phyloP scores from a whole-genome alignment of 2,888 invertebrate genomes.

The Hypomecis punctinalis region DNA sequence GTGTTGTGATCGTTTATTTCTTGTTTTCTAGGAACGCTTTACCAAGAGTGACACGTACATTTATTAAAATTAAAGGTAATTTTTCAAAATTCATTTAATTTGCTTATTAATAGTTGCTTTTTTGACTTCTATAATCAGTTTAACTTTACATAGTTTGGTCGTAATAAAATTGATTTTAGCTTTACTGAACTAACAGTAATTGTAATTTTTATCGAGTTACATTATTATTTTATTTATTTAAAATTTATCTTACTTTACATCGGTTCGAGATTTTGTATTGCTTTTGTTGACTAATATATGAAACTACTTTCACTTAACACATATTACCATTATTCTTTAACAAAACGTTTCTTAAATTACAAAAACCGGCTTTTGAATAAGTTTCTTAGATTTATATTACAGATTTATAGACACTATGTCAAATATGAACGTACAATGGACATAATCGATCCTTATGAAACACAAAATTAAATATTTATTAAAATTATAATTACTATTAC shows the following conservation, averaged over 20 bases:
- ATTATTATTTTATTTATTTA: not conserved
- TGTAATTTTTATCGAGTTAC: not conserved
- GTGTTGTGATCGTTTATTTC: conserved; percentile 83
- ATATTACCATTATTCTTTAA: conserved; percentile 54
- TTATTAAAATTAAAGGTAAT: conserved; percentile 87
- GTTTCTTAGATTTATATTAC: no score
- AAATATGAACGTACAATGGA: no score
- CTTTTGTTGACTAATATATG: conserved; percentile 5
- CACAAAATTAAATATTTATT: no score
- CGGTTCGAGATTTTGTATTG: not conserved
- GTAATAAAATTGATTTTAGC: not conserved
- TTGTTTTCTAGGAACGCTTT: conserved; percentile 88
- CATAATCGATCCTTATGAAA: no score
- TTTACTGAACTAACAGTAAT: conserved; percentile 1
- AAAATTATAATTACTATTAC: no score
- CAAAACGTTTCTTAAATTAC: no score
- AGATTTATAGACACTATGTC: no score
- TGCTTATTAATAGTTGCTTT: conserved; percentile 30
- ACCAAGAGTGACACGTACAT: conserved; percentile 95
- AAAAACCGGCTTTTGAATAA: no score
- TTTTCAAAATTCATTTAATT: conserved; percentile 49
- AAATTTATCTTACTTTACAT: no score
- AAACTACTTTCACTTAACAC: conserved; percentile 52
- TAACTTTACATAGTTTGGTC: not conserved
- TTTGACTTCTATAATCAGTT: not conserved